Base-by-base conservation (phyloP, 1,140 invertebrate genomes). In the Pollicipes pollicipes region DNA sequence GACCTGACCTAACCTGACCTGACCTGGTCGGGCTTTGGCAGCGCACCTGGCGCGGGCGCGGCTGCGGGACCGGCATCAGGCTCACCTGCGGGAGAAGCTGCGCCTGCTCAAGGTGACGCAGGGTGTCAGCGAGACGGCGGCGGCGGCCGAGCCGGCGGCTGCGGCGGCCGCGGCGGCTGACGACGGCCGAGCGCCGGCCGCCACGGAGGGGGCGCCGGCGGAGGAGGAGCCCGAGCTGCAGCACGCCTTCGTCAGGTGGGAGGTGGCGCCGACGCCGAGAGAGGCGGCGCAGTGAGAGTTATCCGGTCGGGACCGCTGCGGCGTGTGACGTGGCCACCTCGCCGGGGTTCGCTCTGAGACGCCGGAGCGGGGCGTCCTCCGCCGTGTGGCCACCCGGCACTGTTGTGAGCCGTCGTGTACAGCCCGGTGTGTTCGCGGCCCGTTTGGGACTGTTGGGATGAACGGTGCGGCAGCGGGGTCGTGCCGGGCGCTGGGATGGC, bases 21-120 rank as follows among this genome's bases (percentile, higher is more conserved):
- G n/a, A n/a, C n/a, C n/a, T n/a, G n/a, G 67, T 58, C 69, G 13
- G 30, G 64, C 64, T 32, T 32, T 28, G n/a, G n/a, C 77, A 87
- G 95, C 95, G 8, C 92, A 97, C 79, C 95, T 96, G 86, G 94
- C 97, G 0, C 85, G 93, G 75, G 93, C 93, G 6, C 82, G 95
- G 58, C 83, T 99, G 0, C 83, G 92, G 72, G 95, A 98, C 81
- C 81, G 90, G 17, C 96, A 99, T 82, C 90, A 96, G 80, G 87
- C 91, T 72, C 93, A 94, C 79, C 82, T 98, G n/a, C 85, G 86
- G 66, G 85, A 88, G 75, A 97, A 98, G 82, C 81, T 98, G 71
- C 86, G 90, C 77, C 84, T 94, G 69, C 83, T 99, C 3, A 97
- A 95, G 80, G 88, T 89, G 69, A 90, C 94, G 79, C 90, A 92